Percentiles rank a stretch among this genome's conserved stretches.
Evolutionary conservation across 2,888 invertebrate species (phyloP).

Genomic region (Lithophane semibrunnea): DNA sequence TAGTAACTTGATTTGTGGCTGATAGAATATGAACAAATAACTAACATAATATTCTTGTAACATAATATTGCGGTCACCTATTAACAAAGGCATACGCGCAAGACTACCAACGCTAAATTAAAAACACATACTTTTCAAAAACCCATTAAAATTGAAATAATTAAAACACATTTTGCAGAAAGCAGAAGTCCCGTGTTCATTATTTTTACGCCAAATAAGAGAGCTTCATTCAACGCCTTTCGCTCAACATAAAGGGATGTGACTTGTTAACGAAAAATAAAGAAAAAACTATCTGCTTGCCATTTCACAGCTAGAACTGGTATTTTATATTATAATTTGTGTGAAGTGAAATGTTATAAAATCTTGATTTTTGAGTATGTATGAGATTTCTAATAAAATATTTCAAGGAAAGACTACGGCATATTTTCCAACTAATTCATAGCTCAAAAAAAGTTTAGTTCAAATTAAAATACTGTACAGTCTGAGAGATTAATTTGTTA

Average conservation of each 20-base stretch:
- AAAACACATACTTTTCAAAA: constrained; percentile 40
- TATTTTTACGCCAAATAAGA: constrained; percentile 63
- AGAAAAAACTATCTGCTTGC: constrained; percentile 54
- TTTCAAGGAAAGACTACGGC: neutral
- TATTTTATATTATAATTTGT: constrained; percentile 23
- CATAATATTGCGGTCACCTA: too few relatives aligned
- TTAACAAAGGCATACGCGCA: neutral
- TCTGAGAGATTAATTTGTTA: neutral
- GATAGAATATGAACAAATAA: neutral
- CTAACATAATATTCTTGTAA: too few relatives aligned
- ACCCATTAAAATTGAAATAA: constrained; percentile 58
- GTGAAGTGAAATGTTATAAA: neutral
- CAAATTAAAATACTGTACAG: neutral
- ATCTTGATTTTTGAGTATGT: neutral
- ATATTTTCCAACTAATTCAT: neutral
- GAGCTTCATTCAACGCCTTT: constrained; percentile 55
- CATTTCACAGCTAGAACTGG: constrained; percentile 45
- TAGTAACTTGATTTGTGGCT: neutral
- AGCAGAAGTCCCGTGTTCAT: constrained; percentile 52
- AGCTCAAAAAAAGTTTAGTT: neutral
- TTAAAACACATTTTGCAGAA: constrained; percentile 57
- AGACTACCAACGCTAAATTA: neutral
- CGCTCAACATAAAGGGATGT: constrained; percentile 54
- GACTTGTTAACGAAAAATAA: constrained; percentile 62
- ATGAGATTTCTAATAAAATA: neutral